Percentiles rank a stretch among this genome's conserved stretches.
Conservation (phyloP, 2,797 vertebrate species). For the Tympanoctomys barrerae region DNA sequence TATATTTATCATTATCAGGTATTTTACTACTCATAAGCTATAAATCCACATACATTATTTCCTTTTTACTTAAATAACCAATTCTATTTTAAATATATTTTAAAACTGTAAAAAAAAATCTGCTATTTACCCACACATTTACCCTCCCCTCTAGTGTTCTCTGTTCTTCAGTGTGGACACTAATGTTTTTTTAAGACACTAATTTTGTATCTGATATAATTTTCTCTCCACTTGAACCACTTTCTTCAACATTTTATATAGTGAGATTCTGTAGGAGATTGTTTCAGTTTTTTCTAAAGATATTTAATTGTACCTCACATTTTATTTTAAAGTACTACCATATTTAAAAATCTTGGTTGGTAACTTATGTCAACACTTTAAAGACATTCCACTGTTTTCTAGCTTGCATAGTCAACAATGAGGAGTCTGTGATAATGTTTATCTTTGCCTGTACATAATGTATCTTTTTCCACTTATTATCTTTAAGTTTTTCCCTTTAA, state of each 20-base stretch:
- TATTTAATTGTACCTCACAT: neutral
- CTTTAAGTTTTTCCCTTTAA: slow-evolving; percentile 7
- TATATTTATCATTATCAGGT: neutral
- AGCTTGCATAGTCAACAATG: neutral
- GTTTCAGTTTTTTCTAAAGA: neutral
- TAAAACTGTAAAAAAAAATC: neutral
- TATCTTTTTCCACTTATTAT: neutral
- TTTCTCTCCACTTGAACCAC: neutral
- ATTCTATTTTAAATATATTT: neutral
- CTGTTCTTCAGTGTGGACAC: neutral
- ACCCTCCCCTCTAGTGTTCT: neutral
- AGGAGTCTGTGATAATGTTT: neutral
- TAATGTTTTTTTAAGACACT: neutral
- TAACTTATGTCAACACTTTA: neutral
- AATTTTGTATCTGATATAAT: neutral
- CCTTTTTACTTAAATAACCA: neutral
- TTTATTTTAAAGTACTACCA: neutral
- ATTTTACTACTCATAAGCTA: neutral
- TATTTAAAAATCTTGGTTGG: slow-evolving; percentile 26
- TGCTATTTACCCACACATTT: neutral
- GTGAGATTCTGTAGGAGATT: neutral
- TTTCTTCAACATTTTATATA: neutral
- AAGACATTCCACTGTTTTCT: slow-evolving; percentile 19
- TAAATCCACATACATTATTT: neutral
- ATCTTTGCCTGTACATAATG: neutral